phyloP scores from a whole-genome alignment of 2,888 invertebrate genomes.

The Trissonchulus sp. region DNA sequence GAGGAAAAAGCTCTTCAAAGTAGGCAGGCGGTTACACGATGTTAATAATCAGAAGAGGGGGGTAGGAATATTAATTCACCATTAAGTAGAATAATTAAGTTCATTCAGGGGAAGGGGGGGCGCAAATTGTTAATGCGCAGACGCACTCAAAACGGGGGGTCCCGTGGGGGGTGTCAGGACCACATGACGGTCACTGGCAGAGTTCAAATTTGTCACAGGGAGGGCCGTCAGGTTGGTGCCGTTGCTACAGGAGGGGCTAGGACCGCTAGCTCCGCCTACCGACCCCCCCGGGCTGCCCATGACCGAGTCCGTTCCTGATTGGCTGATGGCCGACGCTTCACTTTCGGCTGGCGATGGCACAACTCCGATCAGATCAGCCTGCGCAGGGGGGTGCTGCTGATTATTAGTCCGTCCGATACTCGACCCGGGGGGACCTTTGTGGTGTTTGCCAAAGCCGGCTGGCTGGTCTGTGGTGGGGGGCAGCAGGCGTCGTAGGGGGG shows the following conservation, averaged over 20 bases:
- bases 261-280: background rate
- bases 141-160: background rate
- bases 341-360: no score
- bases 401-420: background rate
- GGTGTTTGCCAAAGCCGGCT: background rate
- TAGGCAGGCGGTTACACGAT: no score
- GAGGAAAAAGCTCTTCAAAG: no score
- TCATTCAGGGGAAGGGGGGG: background rate
- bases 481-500: background rate
- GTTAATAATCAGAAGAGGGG: no score
- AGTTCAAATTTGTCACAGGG: no score
- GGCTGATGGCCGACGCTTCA: background rate
- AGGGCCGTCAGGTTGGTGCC: background rate
- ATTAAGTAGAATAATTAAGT: no score
- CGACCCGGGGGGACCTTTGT: background rate
- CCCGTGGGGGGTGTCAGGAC: background rate
- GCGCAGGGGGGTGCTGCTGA: no score
- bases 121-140: background rate
- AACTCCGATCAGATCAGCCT: no score
- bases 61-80: no score
- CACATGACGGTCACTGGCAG: background rate
- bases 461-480: background rate
- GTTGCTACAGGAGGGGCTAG: background rate
- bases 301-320: background rate
- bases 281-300: background rate